Percentiles rank a stretch among this genome's conserved stretches.
These are phyloP conservation scores for Platygyra sinensis DNA, from an alignment of 64 coral and sea anemone genomes.

Conservation along the genomic window DNA sequence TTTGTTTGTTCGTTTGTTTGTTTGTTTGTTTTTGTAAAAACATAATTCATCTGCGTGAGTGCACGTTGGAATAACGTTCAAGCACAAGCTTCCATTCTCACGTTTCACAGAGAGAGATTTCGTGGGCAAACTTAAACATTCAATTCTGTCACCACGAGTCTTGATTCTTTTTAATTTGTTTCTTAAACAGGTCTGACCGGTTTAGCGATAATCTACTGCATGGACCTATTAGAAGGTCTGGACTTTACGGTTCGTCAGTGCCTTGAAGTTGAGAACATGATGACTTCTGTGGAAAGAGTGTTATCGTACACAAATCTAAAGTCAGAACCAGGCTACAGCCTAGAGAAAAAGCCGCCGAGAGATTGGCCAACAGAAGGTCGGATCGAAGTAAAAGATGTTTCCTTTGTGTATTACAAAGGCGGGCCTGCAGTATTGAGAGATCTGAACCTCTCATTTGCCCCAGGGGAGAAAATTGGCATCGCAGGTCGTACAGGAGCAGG, in stretches of 20 bases:
- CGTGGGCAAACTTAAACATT: not conserved
- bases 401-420: not conserved
- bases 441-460: not conserved
- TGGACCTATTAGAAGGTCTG: not conserved
- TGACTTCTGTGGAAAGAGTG: slow-evolving; percentile 1
- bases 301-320: slow-evolving; percentile 10
- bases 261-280: not conserved
- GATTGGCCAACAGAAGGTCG: not conserved
- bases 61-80: too few species aligned
- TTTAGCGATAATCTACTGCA: slow-evolving; percentile 7
- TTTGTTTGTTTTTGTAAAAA: too few species aligned
- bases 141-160: too few species aligned
- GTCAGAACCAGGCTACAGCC: slow-evolving; percentile 4
- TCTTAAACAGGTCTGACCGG: not conserved
- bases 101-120: too few species aligned
- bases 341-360: not conserved
- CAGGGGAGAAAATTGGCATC: not conserved
- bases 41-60: too few species aligned
- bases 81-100: too few species aligned
- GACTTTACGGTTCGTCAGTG: not conserved
- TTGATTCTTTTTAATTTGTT: not conserved
- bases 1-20: too few species aligned
- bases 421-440: not conserved
- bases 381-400: not conserved
- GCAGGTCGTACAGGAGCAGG: not conserved